A percentile compares a stretch with the other conserved stretches of the same genome.
phyloP scores from a whole-genome alignment of 1,140 invertebrate genomes.

The Mya arenaria region DNA sequence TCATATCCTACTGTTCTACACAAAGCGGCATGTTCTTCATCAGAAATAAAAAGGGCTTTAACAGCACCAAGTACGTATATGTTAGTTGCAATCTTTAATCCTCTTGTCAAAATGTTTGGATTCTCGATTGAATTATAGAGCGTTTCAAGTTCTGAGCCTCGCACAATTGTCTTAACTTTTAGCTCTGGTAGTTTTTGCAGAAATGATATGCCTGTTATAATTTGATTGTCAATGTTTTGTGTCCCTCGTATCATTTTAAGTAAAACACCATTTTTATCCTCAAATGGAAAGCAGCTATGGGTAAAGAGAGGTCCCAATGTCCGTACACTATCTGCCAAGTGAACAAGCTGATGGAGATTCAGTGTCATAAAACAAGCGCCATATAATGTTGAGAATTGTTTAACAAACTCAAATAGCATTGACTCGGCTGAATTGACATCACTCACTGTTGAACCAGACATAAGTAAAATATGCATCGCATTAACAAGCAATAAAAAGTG shows the following conservation, averaged over 20 bases:
- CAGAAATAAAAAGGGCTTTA: slow-evolving; percentile 3
- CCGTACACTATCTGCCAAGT: slow-evolving; percentile 58
- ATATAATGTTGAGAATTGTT: slow-evolving; percentile 31
- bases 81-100: slow-evolving; percentile 22
- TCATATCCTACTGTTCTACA: background rate
- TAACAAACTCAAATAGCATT: slow-evolving; percentile 38
- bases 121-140: slow-evolving; percentile 43
- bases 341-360: slow-evolving; percentile 60
- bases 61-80: slow-evolving; percentile 42
- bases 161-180: slow-evolving; percentile 9
- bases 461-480: slow-evolving; percentile 44
- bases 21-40: background rate
- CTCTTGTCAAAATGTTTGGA: slow-evolving; percentile 11
- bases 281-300: slow-evolving; percentile 58
- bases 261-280: slow-evolving; percentile 55
- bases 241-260: slow-evolving; percentile 57
- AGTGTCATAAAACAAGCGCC: slow-evolving; percentile 46
- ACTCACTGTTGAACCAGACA: slow-evolving; percentile 31
- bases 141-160: slow-evolving; percentile 32
- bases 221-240: slow-evolving; percentile 55
- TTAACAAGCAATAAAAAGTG: slow-evolving; percentile 54
- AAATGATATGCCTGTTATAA: slow-evolving; percentile 55
- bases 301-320: slow-evolving; percentile 60
- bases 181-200: slow-evolving; percentile 52
- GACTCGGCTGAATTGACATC: slow-evolving; percentile 40